phyloP scores from a whole-genome alignment of 2,113 vertebrate species.

The Perca flavescens region DNA sequence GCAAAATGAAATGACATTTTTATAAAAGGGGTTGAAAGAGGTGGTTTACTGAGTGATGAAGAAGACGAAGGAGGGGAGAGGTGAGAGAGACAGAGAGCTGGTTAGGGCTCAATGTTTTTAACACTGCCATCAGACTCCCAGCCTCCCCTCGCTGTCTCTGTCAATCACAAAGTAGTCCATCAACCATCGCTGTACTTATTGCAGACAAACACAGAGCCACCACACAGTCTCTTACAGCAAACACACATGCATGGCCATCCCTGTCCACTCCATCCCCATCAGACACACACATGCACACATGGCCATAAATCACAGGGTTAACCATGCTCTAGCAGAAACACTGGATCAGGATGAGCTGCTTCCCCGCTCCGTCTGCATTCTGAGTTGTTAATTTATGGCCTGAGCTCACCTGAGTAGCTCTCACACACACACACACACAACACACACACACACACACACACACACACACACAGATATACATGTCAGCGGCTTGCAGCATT shows the following conservation, averaged over 20 bases:
- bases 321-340: constrained; percentile 52
- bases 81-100: neutral
- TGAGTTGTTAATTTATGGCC: constrained; percentile 74
- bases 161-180: constrained; percentile 50
- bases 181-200: constrained; percentile 21
- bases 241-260: neutral
- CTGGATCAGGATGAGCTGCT: constrained; percentile 32
- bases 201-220: neutral
- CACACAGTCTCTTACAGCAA: neutral
- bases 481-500: constrained; percentile 38
- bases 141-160: constrained; percentile 18
- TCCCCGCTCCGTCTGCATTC: constrained; percentile 44
- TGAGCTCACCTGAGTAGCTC: constrained; percentile 55
- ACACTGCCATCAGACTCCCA: constrained; percentile 16
- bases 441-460: constrained; percentile 17
- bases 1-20: constrained; percentile 27
- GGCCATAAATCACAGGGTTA: constrained; percentile 50
- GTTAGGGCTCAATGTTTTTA: constrained; percentile 12
- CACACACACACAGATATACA: constrained; percentile 38
- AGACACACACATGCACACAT: constrained; percentile 24
- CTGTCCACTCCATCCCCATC: constrained; percentile 37
- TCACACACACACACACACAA: constrained; percentile 25
- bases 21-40: neutral
- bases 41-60: constrained; percentile 38
- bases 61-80: constrained; percentile 18